Conservation (phyloP, 2,797 vertebrate species). For the Sphaeramia orbicularis region DNA sequence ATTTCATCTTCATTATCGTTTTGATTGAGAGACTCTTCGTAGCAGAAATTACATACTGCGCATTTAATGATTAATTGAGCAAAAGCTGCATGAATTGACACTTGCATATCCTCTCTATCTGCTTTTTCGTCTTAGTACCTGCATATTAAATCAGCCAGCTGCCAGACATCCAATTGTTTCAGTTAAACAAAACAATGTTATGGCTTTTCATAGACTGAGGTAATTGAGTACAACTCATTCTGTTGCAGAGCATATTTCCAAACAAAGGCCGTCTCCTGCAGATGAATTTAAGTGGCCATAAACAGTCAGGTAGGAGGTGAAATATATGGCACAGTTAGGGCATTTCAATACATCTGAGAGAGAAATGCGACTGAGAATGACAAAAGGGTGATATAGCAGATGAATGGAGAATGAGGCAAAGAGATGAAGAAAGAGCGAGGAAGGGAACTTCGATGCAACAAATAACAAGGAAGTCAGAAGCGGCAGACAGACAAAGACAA, state of each 20-base stretch:
- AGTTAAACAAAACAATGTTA: conserved; percentile 46
- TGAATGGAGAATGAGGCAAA: background rate
- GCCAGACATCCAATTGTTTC: conserved; percentile 9
- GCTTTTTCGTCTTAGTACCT: conserved; percentile 5
- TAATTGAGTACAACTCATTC: conserved; percentile 33
- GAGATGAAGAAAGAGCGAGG: background rate
- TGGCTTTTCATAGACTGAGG: conserved; percentile 11
- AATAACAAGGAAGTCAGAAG: conserved; percentile 6
- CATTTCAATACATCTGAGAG: conserved; percentile 28
- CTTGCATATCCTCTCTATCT: background rate
- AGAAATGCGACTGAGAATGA: conserved; percentile 8
- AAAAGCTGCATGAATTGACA: conserved; percentile 1
- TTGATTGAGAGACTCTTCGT: too few relatives aligned
- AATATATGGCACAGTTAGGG: conserved; percentile 36
- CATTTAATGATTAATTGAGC: background rate
- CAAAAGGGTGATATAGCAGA: conserved; percentile 1
- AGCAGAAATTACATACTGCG: too few relatives aligned
- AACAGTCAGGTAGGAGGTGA: conserved; percentile 45
- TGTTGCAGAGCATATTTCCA: conserved; percentile 33
- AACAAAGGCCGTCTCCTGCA: conserved; percentile 30
- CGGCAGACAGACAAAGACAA: conserved; percentile 15
- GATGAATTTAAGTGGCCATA: conserved; percentile 52
- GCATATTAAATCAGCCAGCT: conserved; percentile 20
- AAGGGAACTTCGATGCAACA: background rate
- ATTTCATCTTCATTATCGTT: too few relatives aligned